Evolutionary conservation across 2,888 invertebrate species (phyloP).

Genomic region (Drosophila kuntzei): DNA sequence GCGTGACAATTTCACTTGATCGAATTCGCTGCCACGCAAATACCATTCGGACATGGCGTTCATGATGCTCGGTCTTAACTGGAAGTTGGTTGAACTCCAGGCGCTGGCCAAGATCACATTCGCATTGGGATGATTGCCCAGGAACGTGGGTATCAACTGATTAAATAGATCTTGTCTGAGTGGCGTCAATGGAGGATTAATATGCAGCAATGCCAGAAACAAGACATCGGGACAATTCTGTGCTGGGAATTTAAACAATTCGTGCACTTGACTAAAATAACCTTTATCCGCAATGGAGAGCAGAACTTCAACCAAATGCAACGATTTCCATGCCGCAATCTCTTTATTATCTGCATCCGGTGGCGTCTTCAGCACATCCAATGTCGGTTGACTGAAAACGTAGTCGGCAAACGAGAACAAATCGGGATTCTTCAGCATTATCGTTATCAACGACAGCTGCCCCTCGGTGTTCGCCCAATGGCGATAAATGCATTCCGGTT

Average conservation of each 20-base stretch:
- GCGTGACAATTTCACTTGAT: constrained; percentile 96
- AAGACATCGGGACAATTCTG: constrained; percentile 98
- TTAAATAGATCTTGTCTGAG: constrained; percentile 94
- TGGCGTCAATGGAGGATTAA: constrained; percentile 91
- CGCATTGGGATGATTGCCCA: constrained; percentile 98
- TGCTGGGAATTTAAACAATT: constrained; percentile 95
- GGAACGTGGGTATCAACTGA: constrained; percentile 95
- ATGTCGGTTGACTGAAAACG: constrained; percentile 93
- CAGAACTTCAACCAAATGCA: constrained; percentile 95
- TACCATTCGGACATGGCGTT: constrained; percentile 99
- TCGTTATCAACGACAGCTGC: constrained; percentile 94
- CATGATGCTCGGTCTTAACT: constrained; percentile 94
- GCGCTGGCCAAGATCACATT: constrained; percentile 98
- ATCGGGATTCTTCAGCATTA: constrained; percentile 95
- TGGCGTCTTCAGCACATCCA: constrained; percentile 95
- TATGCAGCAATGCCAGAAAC: constrained; percentile 94
- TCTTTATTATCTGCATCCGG: constrained; percentile 98
- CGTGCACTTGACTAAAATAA: constrained; percentile 91
- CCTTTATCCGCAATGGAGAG: constrained; percentile 95
- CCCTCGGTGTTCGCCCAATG: constrained; percentile 97
- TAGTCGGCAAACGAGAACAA: constrained; percentile 97
- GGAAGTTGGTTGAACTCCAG: constrained; percentile 93
- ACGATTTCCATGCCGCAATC: constrained; percentile 95
- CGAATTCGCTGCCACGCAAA: constrained; percentile 92
- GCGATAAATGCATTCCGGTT: constrained; percentile 93